Evolutionary conservation across 2,797 vertebrate genomes (phyloP).

Genomic region (Sebastes alutus): DNA sequence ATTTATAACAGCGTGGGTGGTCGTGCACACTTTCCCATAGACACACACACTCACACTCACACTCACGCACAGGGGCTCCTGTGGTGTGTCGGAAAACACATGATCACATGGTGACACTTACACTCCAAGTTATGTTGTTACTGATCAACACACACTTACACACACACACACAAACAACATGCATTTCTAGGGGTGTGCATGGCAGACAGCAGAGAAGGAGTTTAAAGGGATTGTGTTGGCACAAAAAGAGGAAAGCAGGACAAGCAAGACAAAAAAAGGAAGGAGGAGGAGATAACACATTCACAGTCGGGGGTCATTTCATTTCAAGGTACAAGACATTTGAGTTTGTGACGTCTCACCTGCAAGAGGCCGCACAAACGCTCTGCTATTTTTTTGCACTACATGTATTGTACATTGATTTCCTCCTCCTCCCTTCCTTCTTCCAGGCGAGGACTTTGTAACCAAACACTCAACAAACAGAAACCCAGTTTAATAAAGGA

Average conservation of each 20-base stretch:
- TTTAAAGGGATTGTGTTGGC: constrained; percentile 71
- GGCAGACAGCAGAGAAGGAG: constrained; percentile 52
- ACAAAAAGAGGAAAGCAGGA: constrained; percentile 2
- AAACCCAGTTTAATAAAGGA: constrained; percentile 9
- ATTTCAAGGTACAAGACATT: constrained; percentile 52
- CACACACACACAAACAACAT: neutral
- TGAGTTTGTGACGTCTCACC: constrained; percentile 40
- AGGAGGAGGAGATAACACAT: constrained; percentile 17
- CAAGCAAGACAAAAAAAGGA: neutral
- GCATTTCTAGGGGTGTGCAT: constrained; percentile 26
- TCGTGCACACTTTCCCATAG: constrained; percentile 32
- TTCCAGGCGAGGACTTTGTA: constrained; percentile 48
- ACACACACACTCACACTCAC: neutral
- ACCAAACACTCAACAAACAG: constrained; percentile 33
- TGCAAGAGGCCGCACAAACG: constrained; percentile 35
- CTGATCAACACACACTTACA: constrained; percentile 32
- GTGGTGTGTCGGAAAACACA: constrained; percentile 37
- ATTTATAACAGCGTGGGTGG: constrained; percentile 49
- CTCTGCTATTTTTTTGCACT: constrained; percentile 48
- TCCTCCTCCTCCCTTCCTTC: constrained; percentile 21
- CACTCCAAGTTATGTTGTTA: constrained; percentile 45
- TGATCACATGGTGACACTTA: constrained; percentile 74
- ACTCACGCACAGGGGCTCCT: constrained; percentile 42
- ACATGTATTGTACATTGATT: constrained; percentile 33
- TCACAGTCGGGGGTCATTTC: constrained; percentile 19